A percentile compares a stretch with the other conserved stretches of the same genome.
Conservation (phyloP, 2,113 vertebrate genomes). For the Symphodus melops region DNA sequence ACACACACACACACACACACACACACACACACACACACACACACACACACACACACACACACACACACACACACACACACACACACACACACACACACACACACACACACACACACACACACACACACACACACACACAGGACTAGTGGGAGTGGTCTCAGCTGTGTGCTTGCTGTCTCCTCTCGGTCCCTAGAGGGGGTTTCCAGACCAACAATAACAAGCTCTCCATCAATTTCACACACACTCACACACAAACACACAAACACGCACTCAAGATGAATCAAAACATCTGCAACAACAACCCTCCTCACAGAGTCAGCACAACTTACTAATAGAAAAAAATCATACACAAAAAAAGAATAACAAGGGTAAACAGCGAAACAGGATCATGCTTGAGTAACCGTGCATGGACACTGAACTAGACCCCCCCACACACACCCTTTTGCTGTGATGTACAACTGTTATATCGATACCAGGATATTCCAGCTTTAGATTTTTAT, state of each 20-base stretch:
- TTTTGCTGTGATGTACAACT: neutral
- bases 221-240: conserved; percentile 60
- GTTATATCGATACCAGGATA: conserved; percentile 1
- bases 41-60: conserved; percentile 17
- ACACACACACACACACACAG: conserved; percentile 28
- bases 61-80: conserved; percentile 26
- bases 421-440: neutral
- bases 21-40: conserved; percentile 18
- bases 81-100: conserved; percentile 21
- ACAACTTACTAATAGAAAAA: conserved; percentile 21
- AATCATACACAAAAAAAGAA: too few relatives aligned
- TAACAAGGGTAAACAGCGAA: neutral
- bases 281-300: conserved; percentile 38
- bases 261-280: conserved; percentile 2
- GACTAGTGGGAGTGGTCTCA: conserved; percentile 68
- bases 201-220: conserved; percentile 73
- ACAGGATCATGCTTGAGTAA: neutral
- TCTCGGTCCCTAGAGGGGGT: conserved; percentile 58
- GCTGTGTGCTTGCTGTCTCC: conserved; percentile 68
- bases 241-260: conserved; percentile 5
- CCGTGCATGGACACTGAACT: too few relatives aligned
- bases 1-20: conserved; percentile 21
- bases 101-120: conserved; percentile 29
- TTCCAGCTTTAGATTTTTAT: conserved; percentile 3
- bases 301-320: conserved; percentile 36